Evolutionary conservation across 1,140 invertebrate genomes (phyloP).

Genomic region (Trypoxylus dichotomus): DNA sequence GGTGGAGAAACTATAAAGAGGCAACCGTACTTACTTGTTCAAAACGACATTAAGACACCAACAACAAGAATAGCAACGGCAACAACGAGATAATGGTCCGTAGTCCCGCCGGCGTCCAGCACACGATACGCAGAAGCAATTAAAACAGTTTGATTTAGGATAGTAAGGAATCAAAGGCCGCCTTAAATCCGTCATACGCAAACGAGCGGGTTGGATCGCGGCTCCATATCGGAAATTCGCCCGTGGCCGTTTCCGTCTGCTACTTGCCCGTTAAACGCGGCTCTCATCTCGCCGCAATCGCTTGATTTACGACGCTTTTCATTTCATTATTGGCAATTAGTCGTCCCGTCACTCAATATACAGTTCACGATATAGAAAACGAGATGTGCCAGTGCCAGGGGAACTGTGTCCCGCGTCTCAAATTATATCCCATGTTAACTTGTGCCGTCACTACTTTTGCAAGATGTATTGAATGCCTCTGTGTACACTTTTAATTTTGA

Average conservation of each 20-base stretch:
- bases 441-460: no score
- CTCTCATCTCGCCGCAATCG: slow-evolving; percentile 20
- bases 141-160: slow-evolving; percentile 28
- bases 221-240: slow-evolving; percentile 24
- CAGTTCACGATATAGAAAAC: not conserved
- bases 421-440: no score
- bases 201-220: not conserved
- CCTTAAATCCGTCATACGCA: slow-evolving; percentile 28
- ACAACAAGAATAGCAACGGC: not conserved
- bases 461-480: no score
- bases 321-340: slow-evolving; percentile 28
- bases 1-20: not conserved
- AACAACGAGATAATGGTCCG: not conserved
- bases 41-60: not conserved
- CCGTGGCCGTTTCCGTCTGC: slow-evolving; percentile 20
- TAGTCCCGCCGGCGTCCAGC: not conserved
- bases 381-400: not conserved
- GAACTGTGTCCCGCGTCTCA: no score
- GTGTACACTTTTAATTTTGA: no score
- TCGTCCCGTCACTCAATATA: slow-evolving; percentile 14
- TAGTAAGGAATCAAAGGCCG: slow-evolving; percentile 12
- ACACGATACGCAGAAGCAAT: slow-evolving; percentile 28
- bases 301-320: slow-evolving; percentile 23
- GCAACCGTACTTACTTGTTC: not conserved
- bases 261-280: slow-evolving; percentile 26